Base-by-base conservation (phyloP, 1,140 invertebrate species). In the Penaeus indicus region DNA sequence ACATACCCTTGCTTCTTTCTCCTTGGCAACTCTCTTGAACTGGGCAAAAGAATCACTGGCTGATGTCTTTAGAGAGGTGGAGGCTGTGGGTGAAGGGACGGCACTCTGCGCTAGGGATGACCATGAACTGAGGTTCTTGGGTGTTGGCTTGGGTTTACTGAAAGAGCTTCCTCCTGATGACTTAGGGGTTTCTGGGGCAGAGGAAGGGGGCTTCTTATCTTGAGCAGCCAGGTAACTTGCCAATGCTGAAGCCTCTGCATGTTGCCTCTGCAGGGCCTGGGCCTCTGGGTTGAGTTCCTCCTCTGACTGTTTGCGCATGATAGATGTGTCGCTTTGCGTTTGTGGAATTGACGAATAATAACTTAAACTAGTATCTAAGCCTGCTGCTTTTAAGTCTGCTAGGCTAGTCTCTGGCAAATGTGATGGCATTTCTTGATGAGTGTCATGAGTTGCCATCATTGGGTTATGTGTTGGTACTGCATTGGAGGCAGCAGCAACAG, bases 11-110 rank as follows among this genome's bases (percentile, higher is more conserved):
- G 98, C 97, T 88, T 96, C 95, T 92, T 99, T 98, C 93, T 99
- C 97, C 93, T 97, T 97, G 16, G 98, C 98, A 94, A 98, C 96
- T 92, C 98, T 98, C 92, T 97, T 97, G 93, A 99, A 99, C 90
- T 96, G 95, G 93, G 97, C 94, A 91, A 96, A 96, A 90, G 94
- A 94, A 91, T 97, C 92, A 90, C 92, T 92, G 60, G 93, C 91
- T 86, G 91, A 94, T 94, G 91, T 95, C 95, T 27, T 96, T 96
- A 92, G 96, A 96, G 75, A 95, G 95, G 64, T 88, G 78, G 89
- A 88, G 21, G 86, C 87, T 60, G 87, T 88, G 47, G 91, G 89
- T 21, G 91, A 85, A 25, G 90, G 90, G 80, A 77, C 89, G 42
- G 86, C 84, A 67, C 84, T 95, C 92, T 96, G 96, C 0, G 97